Percentiles rank a stretch among this genome's conserved stretches.
Conservation (phyloP, 2,113 vertebrate species). For the Bufo bufo region DNA sequence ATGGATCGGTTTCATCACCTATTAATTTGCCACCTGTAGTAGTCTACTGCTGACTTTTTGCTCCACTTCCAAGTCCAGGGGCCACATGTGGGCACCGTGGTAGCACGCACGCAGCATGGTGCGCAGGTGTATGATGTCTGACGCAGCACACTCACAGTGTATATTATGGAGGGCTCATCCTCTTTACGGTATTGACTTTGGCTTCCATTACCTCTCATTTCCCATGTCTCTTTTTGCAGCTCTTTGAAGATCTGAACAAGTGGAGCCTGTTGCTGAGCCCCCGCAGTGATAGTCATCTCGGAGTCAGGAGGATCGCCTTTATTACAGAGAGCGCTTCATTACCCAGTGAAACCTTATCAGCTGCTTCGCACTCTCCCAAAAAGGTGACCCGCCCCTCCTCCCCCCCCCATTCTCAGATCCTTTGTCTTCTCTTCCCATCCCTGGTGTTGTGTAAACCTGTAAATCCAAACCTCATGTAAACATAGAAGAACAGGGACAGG, state of each 20-base stretch:
- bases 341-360: slow-evolving; percentile 60
- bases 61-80: neutral
- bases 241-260: slow-evolving; percentile 83
- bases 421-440: neutral
- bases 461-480: neutral
- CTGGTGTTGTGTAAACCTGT: slow-evolving; percentile 34
- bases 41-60: neutral
- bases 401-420: neutral
- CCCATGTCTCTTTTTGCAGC: slow-evolving; percentile 68
- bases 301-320: slow-evolving; percentile 82
- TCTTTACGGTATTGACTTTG: neutral
- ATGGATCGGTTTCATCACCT: neutral
- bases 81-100: neutral
- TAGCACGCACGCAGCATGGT: neutral
- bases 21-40: no score
- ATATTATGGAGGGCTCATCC: neutral
- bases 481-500: neutral
- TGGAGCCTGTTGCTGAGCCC: slow-evolving; percentile 82
- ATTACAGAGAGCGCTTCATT: slow-evolving; percentile 83
- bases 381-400: slow-evolving; percentile 72
- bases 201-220: neutral
- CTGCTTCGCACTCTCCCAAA: slow-evolving; percentile 64
- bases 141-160: neutral
- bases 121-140: neutral
- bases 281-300: slow-evolving; percentile 66